Evolutionary conservation across 2,888 invertebrate species (phyloP).

Genomic region (Aquatica leii): DNA sequence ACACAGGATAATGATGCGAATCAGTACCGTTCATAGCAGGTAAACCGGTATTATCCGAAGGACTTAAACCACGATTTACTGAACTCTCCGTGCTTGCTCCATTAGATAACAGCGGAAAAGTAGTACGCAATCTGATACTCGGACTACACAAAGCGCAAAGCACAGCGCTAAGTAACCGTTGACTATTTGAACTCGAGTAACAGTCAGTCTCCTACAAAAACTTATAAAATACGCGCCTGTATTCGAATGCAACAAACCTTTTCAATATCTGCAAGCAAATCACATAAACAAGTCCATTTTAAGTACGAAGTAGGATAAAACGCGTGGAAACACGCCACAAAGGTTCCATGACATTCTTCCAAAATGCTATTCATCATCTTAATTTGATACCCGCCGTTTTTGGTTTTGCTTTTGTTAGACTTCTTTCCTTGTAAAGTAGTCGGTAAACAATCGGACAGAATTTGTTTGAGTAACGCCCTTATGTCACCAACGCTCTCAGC

Average conservation of each 20-base stretch:
- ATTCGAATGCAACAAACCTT: slow-evolving; percentile 63
- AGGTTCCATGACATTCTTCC: slow-evolving; percentile 90
- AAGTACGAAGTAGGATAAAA: slow-evolving; percentile 94
- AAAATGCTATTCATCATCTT: slow-evolving; percentile 78
- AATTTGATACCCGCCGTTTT: slow-evolving; percentile 62
- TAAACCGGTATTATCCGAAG: slow-evolving; percentile 73
- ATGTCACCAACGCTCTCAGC: slow-evolving; percentile 89
- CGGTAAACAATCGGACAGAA: slow-evolving; percentile 78
- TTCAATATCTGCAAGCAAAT: slow-evolving; percentile 75
- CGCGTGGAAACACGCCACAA: slow-evolving; percentile 92
- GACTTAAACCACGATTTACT: slow-evolving; percentile 68
- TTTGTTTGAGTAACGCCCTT: slow-evolving; percentile 79
- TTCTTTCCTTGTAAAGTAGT: slow-evolving; percentile 52
- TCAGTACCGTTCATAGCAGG: slow-evolving; percentile 74
- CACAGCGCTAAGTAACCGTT: slow-evolving; percentile 78
- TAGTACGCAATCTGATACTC: slow-evolving; percentile 75
- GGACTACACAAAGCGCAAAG: slow-evolving; percentile 86
- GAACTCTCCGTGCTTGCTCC: slow-evolving; percentile 58
- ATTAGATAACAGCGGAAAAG: slow-evolving; percentile 73
- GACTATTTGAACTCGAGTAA: slow-evolving; percentile 60
- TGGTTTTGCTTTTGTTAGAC: slow-evolving; percentile 61
- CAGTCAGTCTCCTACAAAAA: slow-evolving; percentile 55
- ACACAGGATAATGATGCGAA: slow-evolving; percentile 76
- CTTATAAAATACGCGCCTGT: neutral
- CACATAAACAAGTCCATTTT: slow-evolving; percentile 93